phyloP scores from a whole-genome alignment of 1,140 invertebrate species.

The Eriosoma lanigerum region DNA sequence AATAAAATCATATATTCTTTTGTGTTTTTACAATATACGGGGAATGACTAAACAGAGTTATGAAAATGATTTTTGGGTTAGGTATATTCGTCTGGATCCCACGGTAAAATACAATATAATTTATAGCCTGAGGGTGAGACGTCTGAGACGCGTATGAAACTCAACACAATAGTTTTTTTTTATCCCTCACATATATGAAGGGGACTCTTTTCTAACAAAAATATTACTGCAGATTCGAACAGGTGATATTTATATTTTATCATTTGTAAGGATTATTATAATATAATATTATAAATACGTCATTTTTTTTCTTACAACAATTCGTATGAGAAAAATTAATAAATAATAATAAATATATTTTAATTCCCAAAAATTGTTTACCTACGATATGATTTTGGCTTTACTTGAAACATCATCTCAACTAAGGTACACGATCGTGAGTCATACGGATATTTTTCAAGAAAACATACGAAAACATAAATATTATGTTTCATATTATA shows the following conservation, averaged over 20 bases:
- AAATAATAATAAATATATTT: background rate
- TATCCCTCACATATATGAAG: background rate
- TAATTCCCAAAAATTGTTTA: background rate
- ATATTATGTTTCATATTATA: background rate
- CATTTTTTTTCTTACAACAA: too few relatives aligned
- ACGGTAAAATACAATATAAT: background rate
- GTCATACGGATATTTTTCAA: conserved; percentile 8
- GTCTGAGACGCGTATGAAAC: background rate
- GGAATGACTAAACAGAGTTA: background rate
- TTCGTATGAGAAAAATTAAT: too few relatives aligned
- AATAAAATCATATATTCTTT: background rate
- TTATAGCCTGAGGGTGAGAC: background rate
- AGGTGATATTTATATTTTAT: background rate
- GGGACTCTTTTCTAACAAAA: background rate
- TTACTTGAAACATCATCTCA: background rate
- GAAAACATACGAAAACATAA: conserved; percentile 2
- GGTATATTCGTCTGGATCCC: background rate
- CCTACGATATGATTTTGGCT: background rate
- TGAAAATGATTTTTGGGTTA: background rate
- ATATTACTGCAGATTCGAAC: background rate
- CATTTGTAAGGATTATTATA: background rate
- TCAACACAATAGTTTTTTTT: conserved; percentile 6
- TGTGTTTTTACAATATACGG: background rate
- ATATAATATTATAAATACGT: background rate
- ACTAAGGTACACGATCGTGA: too few relatives aligned